phyloP scores from a whole-genome alignment of 2,888 invertebrate genomes.

The Peribatodes rhomboidaria region DNA sequence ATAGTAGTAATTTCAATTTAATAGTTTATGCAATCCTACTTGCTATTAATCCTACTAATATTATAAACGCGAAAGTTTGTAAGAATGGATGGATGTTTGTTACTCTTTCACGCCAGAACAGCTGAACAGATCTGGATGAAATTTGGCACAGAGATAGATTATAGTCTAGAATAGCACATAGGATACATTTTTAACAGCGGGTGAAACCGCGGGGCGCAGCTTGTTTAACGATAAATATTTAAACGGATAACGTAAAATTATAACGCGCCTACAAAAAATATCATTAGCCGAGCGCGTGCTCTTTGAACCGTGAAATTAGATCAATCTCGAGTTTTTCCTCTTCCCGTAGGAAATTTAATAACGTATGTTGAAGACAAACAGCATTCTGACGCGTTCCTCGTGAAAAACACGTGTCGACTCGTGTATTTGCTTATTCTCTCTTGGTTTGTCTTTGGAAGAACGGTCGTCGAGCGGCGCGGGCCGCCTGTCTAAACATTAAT shows the following conservation, averaged over 20 bases:
- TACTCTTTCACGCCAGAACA: too few relatives aligned
- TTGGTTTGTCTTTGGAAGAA: not conserved
- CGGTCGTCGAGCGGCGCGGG: not conserved
- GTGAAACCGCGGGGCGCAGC: too few relatives aligned
- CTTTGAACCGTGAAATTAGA: slow-evolving; percentile 32
- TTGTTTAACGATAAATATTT: slow-evolving; percentile 5
- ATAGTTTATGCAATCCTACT: too few relatives aligned
- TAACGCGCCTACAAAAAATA: slow-evolving; percentile 19
- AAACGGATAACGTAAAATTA: slow-evolving; percentile 5
- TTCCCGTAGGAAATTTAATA: slow-evolving; percentile 29
- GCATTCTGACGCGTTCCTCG: slow-evolving; percentile 11
- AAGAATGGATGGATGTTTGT: too few relatives aligned
- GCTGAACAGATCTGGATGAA: too few relatives aligned
- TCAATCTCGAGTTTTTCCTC: slow-evolving; percentile 34
- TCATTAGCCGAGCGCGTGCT: slow-evolving; percentile 17
- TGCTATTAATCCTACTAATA: too few relatives aligned
- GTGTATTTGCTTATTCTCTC: slow-evolving; percentile 8
- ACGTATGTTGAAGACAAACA: slow-evolving; percentile 25
- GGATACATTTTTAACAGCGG: too few relatives aligned
- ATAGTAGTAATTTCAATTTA: too few relatives aligned
- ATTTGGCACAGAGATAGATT: too few relatives aligned
- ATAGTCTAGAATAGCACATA: too few relatives aligned
- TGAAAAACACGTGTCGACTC: slow-evolving; percentile 9
- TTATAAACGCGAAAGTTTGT: too few relatives aligned
- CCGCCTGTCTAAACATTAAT: too few relatives aligned